Base-by-base conservation (phyloP, 2,113 vertebrate genomes). In the Plestiodon gilberti region DNA sequence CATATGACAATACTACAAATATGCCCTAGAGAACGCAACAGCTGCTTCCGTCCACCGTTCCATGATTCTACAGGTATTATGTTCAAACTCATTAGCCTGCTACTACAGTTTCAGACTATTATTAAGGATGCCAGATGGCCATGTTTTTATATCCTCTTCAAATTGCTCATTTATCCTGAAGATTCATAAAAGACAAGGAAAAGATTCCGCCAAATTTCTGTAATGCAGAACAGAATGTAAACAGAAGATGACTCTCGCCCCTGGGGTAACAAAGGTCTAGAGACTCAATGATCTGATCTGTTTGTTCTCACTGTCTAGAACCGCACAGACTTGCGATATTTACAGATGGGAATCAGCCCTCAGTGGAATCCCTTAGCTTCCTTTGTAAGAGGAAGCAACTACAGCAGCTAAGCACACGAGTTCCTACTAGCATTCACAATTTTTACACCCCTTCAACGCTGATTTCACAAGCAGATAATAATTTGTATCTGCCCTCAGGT, bases 11-110 rank as follows among this genome's bases (percentile, higher is more conserved):
- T 82, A 88, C 64, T 90, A 14, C 0, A 1, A 71, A 2, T 55
- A 75, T 6, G 6, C 77, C 33, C 74, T 4, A 3, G 40, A 83
- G 48, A 91, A 84, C 0, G 3, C 25, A 91, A 83, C 87, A 92
- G 87, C 77, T 92, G 84, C 61, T 90, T 82, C 40, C 38, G 76
- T 91, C 62, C 78, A 89, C 20, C 28, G 69, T 55, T 48, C 35
- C 75, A 77, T 11, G 78, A 25, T 28, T 69, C 79, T 81, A 9
- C 61, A 88, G 70, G 35, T 83, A 92, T 43, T 88, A 89, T 7
- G 81, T 30, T 22, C 59, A 90, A 92, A 90, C n/a, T 82, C 62
- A 7, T 1, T n/a, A 20, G 25, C 65, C 38, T 88, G 59, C 25
- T 61, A 55, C 18, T 30, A 81, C 30, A 35, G 3, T 30, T 52